These are phyloP conservation scores for Eueides isabella DNA, from an alignment of 1,140 invertebrate genomes.

Conservation along the genomic window DNA sequence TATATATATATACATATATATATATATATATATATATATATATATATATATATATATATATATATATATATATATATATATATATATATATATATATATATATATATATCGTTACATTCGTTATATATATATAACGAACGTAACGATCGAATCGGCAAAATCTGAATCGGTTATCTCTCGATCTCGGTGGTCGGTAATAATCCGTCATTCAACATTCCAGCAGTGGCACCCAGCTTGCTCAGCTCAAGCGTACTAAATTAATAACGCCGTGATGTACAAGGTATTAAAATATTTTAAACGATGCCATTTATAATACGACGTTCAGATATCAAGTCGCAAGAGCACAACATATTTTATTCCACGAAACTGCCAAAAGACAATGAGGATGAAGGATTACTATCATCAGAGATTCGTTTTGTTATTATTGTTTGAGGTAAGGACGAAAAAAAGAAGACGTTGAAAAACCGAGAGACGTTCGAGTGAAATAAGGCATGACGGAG, in stretches of 20 bases:
- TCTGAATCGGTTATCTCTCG: conserved; percentile 65
- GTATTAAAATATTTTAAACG: conserved; percentile 82
- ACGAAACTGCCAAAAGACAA: conserved; percentile 81
- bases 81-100: no score
- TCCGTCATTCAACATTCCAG: conserved; percentile 80
- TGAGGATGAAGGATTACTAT: conserved; percentile 81
- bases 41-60: no score
- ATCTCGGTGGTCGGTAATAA: conserved; percentile 70
- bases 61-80: no score
- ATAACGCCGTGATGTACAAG: conserved; percentile 78
- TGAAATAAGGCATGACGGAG: conserved; percentile 80
- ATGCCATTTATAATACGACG: conserved; percentile 80
- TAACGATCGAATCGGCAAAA: conserved; percentile 63
- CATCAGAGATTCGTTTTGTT: conserved; percentile 77
- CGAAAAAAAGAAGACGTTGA: conserved; percentile 65
- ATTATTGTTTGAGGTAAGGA: conserved; percentile 68
- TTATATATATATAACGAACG: no score
- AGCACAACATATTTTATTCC: conserved; percentile 79
- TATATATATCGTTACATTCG: no score
- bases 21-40: no score
- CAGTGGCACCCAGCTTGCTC: conserved; percentile 71
- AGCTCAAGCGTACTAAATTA: conserved; percentile 79
- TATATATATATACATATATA: no score
- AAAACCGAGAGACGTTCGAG: conserved; percentile 73
- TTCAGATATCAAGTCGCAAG: conserved; percentile 77